A percentile compares a stretch with the other conserved stretches of the same genome.
Evolutionary conservation across 2,113 vertebrate species (phyloP).

Genomic region (Tympanuchus pallidicinctus): DNA sequence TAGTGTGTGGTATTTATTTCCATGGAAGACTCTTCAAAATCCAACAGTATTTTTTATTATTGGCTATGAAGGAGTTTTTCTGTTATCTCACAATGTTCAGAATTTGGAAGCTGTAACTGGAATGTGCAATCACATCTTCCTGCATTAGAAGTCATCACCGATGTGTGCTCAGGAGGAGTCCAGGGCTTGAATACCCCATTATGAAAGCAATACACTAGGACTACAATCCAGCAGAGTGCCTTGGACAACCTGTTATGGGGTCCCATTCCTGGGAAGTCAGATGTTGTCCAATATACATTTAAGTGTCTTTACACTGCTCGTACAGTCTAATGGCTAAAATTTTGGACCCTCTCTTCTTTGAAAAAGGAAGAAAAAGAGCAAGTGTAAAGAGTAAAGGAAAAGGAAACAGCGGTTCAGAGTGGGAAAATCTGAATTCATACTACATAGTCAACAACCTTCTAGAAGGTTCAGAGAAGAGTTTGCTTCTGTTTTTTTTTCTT

Average conservation of each 20-base stretch:
- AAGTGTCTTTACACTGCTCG: neutral
- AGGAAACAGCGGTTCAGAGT: neutral
- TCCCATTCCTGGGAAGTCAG: neutral
- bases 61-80: neutral
- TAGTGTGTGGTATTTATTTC: neutral
- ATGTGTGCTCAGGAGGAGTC: neutral
- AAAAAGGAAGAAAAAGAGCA: neutral
- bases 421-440: neutral
- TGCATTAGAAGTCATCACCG: neutral
- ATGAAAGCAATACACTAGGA: neutral
- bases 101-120: neutral
- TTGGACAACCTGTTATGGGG: neutral
- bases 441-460: neutral
- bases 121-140: neutral
- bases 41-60: neutral
- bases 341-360: neutral
- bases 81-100: neutral
- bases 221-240: neutral
- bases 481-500: neutral
- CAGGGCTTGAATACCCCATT: neutral
- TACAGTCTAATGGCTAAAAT: neutral
- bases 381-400: neutral
- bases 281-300: neutral
- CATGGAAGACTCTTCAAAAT: neutral
- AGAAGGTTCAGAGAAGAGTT: neutral